Base-by-base conservation (phyloP, 2,888 invertebrate species). In the Spisula subtruncata region DNA sequence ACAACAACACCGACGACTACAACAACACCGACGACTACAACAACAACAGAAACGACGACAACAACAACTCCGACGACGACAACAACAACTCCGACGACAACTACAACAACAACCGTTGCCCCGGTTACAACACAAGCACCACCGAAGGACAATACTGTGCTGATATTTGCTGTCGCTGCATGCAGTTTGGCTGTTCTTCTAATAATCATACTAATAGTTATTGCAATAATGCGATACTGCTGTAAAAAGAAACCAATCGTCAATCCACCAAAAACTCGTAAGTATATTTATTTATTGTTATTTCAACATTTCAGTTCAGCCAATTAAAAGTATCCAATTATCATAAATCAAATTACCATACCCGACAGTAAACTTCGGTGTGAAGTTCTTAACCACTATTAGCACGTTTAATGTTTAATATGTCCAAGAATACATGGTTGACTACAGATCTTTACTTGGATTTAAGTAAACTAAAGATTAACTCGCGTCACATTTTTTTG, bases 221-320 rank as follows among this genome's bases (percentile, higher is more conserved):
- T 85, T 41, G 51, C 56, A 16, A 41, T 85, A 0, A 25, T 41
- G 12, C 56, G 35, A 75, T 80, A 75, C 29, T 85, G 80, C 32
- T 81, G 56, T 56, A 80, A 25, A 20, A 20, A 35, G 18, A 25
- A 48, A 60, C 35, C 35, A n/a, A 35, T 35, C 18, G 1, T 18
- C 29, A 35, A 6, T 56, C 85, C 75, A 41, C 60, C 80, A 41
- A 80, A 85, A 81, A 56, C 85, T 79, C 85, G 85, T 85, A 85
- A 51, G 81, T 80, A 20, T 41, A 8, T 41, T 41, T n/a, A n/a
- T 41, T 41, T 41, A 8, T 41, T 41, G 41, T 41, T 41, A n/a
- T 41, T 5, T 41, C 4, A 5, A 41, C n/a, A n/a, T 8, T 8
- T 5, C 41, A 41, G 41, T 41, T 41, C 4, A 41, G 41, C 8